Conservation (phyloP, 2,888 invertebrate genomes). For the Zootermopsis nevadensis region DNA sequence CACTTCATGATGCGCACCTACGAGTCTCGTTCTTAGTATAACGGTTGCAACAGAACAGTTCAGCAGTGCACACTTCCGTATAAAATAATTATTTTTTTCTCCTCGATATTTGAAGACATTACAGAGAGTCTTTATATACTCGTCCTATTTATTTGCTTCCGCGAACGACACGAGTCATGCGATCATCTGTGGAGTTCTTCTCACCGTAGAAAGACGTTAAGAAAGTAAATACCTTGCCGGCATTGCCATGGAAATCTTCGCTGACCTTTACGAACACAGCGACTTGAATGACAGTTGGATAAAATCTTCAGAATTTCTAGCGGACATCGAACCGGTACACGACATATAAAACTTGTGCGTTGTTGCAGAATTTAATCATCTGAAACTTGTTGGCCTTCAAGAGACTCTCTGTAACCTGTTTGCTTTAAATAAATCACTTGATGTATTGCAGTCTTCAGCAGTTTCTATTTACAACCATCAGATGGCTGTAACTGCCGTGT, state of each 20-base stretch:
- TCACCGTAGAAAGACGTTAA: no score
- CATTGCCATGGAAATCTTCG: neutral
- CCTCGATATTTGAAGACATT: no score
- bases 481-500: no score
- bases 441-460: neutral
- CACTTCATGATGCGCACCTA: no score
- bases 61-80: no score
- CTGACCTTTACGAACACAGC: neutral
- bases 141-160: no score
- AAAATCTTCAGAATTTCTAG: neutral
- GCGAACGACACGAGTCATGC: no score
- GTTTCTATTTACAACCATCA: neutral
- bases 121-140: no score
- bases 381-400: constrained; percentile 7
- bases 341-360: neutral
- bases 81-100: no score
- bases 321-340: constrained; percentile 12
- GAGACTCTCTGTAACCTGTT: neutral
- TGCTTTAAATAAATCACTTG: constrained; percentile 19
- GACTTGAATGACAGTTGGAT: neutral
- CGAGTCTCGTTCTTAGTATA: no score
- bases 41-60: no score
- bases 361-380: neutral
- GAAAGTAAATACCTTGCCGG: neutral
- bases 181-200: no score